These are phyloP conservation scores for Aphaenogaster ashmeadi DNA, from an alignment of 1,140 invertebrate genomes.

Conservation along the genomic window DNA sequence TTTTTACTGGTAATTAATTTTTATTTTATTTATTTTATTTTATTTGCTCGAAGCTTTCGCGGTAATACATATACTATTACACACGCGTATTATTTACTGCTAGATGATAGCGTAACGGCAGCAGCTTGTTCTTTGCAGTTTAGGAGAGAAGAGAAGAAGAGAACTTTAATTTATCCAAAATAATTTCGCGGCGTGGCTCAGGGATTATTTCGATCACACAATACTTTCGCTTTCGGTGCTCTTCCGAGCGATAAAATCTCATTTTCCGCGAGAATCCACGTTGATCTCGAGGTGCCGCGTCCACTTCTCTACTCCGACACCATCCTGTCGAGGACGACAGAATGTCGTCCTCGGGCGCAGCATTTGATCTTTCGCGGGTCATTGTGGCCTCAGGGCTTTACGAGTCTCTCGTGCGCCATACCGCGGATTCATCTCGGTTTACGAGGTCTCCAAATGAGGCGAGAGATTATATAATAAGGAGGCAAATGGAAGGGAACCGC, in stretches of 20 bases:
- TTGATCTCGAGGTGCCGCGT: constrained; percentile 11
- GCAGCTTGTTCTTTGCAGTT: not conserved
- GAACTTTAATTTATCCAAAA: not conserved
- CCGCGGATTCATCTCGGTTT: constrained; percentile 61
- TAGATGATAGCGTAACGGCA: not conserved
- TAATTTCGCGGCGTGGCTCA: not conserved
- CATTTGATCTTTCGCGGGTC: constrained; percentile 61
- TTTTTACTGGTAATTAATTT: not conserved
- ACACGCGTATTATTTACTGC: not conserved
- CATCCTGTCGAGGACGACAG: constrained; percentile 12
- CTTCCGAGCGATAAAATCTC: constrained; percentile 16
- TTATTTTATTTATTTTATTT: too few species aligned
- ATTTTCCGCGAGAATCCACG: constrained; percentile 11
- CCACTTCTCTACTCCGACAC: not conserved
- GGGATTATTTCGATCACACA: not conserved
- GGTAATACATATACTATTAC: not conserved
- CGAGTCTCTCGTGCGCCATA: constrained; percentile 35
- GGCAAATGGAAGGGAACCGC: constrained; percentile 43
- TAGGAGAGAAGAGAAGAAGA: not conserved
- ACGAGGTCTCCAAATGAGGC: constrained; percentile 57
- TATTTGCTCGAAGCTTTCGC: not conserved
- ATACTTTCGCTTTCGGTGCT: constrained; percentile 4
- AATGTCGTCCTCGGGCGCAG: not conserved
- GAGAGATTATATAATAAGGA: constrained; percentile 71
- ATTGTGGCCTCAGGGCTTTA: constrained; percentile 37